Percentiles rank a stretch among this genome's conserved stretches.
Evolutionary conservation across 2,888 invertebrate genomes (phyloP).

Genomic region (Tuberolachnus salignus): DNA sequence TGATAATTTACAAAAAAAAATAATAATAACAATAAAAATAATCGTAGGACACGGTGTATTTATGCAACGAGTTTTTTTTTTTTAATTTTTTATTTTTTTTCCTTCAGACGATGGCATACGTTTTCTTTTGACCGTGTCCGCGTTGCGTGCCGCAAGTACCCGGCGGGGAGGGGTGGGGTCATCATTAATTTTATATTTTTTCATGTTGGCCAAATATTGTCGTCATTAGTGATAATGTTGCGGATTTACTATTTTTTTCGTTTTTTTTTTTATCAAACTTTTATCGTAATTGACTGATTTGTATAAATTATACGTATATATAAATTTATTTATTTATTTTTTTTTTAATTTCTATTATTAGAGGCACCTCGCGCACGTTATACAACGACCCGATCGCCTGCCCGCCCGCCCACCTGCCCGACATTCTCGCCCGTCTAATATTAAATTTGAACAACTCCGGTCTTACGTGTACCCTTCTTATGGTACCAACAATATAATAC

Average conservation of each 20-base stretch:
- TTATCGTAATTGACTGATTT: neutral
- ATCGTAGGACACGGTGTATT: neutral
- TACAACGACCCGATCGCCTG: constrained; percentile 8
- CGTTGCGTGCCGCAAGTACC: neutral
- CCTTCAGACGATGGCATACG: neutral
- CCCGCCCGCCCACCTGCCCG: too few species aligned
- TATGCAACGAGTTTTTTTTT: too few species aligned
- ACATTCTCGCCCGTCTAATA: too few species aligned
- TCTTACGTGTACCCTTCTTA: too few species aligned
- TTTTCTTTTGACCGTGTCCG: constrained; percentile 20
- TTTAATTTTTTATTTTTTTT: neutral
- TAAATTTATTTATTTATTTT: too few species aligned
- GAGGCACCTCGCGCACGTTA: neutral
- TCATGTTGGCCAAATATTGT: constrained; percentile 4
- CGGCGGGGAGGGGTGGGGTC: neutral
- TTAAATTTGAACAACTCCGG: too few species aligned
- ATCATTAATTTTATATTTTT: neutral
- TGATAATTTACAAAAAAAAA: neutral
- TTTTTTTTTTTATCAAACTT: neutral
- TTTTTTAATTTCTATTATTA: too few species aligned
- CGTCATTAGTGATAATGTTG: neutral
- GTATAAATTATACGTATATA: too few species aligned
- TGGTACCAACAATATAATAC: too few species aligned
- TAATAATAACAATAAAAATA: neutral
- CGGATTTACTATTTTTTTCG: neutral